Conservation (phyloP, 1,140 invertebrate genomes). For the Hycleus cichorii region DNA sequence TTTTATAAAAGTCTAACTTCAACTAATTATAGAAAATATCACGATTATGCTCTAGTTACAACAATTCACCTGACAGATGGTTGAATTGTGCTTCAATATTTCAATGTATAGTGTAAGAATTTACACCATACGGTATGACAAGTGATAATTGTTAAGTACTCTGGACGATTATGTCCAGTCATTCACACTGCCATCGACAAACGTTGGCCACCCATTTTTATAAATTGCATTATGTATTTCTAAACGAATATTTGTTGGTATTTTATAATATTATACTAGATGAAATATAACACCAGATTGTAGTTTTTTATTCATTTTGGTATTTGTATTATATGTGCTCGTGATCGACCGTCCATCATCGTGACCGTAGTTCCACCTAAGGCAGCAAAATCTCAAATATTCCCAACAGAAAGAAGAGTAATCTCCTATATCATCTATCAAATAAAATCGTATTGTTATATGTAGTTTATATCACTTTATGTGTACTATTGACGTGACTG, state of each 20-base stretch:
- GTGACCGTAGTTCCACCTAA: constrained; percentile 20
- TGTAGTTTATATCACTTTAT: constrained; percentile 4
- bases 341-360: constrained; percentile 28
- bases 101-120: too few relatives aligned
- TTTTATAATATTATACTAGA: background rate
- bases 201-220: too few relatives aligned
- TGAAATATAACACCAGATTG: constrained; percentile 19
- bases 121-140: too few relatives aligned
- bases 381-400: constrained; percentile 22
- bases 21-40: background rate
- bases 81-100: background rate
- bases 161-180: too few relatives aligned
- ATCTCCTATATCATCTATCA: constrained; percentile 16
- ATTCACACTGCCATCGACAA: too few relatives aligned
- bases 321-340: constrained; percentile 10
- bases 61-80: constrained; percentile 1
- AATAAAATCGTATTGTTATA: constrained; percentile 11
- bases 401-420: constrained; percentile 17
- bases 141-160: too few relatives aligned
- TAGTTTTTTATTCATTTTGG: background rate
- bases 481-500: constrained; percentile 1
- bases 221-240: too few relatives aligned
- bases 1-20: too few relatives aligned
- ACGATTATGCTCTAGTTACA: constrained; percentile 10
- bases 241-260: too few relatives aligned